These are phyloP conservation scores for Mesorhabditis spiculigera DNA, from an alignment of 2,888 invertebrate genomes.

Conservation along the genomic window DNA sequence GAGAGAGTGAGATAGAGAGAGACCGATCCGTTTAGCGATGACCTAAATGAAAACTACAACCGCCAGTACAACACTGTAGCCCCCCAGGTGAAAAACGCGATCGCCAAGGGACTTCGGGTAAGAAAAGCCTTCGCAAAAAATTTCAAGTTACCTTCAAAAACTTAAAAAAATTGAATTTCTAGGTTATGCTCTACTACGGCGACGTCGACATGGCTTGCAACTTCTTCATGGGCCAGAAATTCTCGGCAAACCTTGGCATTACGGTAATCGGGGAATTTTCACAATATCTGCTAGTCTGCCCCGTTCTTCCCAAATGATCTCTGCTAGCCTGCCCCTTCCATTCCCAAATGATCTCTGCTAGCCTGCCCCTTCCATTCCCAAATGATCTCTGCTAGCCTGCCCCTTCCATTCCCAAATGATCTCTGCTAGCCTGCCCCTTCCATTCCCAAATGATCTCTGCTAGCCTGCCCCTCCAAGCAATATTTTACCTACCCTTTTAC, in stretches of 20 bases:
- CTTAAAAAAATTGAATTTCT: neutral
- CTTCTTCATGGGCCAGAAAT: conserved; percentile 36
- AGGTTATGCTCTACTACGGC: conserved; percentile 41
- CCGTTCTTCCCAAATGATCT: no score
- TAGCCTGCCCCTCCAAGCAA: neutral
- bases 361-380: no score
- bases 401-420: no score
- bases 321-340: no score
- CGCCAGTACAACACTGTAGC: conserved; percentile 41
- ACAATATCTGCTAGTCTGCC: no score
- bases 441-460: no score
- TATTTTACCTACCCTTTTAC: neutral
- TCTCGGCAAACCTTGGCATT: conserved; percentile 15
- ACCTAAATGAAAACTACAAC: conserved; percentile 36
- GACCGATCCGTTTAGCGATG: conserved; percentile 23
- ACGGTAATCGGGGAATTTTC: neutral
- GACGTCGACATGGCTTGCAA: conserved; percentile 48
- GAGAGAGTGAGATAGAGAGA: no score
- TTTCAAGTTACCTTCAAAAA: neutral
- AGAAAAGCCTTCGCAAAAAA: neutral
- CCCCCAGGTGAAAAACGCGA: conserved; percentile 36
- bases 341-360: no score
- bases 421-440: no score
- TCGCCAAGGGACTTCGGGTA: conserved; percentile 21
- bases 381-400: no score